Conservation (phyloP, 2,888 invertebrate species). For the Plebejus argus region DNA sequence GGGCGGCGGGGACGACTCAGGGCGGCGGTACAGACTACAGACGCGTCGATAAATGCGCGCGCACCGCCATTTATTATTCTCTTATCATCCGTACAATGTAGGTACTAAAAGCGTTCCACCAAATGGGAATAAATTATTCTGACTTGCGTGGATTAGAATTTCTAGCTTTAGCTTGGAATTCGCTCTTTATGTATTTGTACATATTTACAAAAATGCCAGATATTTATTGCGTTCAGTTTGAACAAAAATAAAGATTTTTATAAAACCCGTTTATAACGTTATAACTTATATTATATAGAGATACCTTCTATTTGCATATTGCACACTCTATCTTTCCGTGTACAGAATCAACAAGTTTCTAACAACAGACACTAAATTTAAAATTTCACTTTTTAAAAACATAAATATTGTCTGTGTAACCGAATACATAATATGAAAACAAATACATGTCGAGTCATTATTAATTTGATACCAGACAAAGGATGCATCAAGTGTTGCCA, state of each 20-base stretch:
- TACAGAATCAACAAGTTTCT: slow-evolving; percentile 1
- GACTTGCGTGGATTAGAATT: not conserved
- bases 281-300: not conserved
- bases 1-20: slow-evolving; percentile 37
- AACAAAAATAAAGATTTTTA: too few relatives aligned
- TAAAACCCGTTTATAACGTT: too few relatives aligned
- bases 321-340: not conserved
- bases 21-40: slow-evolving; percentile 4
- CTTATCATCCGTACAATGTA: slow-evolving; percentile 19
- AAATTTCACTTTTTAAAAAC: not conserved
- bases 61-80: slow-evolving; percentile 15
- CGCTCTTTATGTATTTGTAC: not conserved
- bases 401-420: slow-evolving; percentile 7
- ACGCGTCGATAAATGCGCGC: slow-evolving; percentile 25
- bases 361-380: not conserved
- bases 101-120: slow-evolving; percentile 13
- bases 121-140: slow-evolving; percentile 9
- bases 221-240: not conserved
- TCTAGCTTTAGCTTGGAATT: not conserved
- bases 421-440: not conserved
- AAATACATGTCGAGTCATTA: not conserved
- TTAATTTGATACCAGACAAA: slow-evolving; percentile 23
- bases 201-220: not conserved
- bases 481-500: slow-evolving; percentile 18
- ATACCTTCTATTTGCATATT: not conserved